These are phyloP conservation scores for Campoletis raptor DNA, from an alignment of 2,888 invertebrate species.

Conservation along the genomic window DNA sequence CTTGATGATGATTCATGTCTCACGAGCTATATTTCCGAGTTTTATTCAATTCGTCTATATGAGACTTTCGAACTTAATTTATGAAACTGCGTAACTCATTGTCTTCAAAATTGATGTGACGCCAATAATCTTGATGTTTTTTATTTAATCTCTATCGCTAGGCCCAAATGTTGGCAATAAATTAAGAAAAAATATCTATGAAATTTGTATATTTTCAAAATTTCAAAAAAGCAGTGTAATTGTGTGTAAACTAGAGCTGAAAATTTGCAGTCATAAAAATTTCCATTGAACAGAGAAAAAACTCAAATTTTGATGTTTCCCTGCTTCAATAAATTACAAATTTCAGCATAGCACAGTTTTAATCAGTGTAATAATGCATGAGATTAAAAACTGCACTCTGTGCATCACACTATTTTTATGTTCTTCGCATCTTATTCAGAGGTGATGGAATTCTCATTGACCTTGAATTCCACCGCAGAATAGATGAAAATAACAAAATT, in stretches of 20 bases:
- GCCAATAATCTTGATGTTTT: neutral
- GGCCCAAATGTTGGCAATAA: too few species aligned
- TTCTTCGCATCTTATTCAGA: conserved; percentile 20
- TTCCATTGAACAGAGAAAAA: neutral
- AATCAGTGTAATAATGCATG: neutral
- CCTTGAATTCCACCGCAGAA: neutral
- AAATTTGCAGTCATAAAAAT: neutral
- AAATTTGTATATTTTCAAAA: too few species aligned
- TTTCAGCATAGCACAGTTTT: neutral
- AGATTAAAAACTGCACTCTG: conserved; percentile 6
- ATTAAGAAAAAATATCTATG: too few species aligned
- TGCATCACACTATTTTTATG: conserved; percentile 17
- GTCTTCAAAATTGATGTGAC: neutral
- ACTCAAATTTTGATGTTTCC: neutral
- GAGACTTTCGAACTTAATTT: neutral
- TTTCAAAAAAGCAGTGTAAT: neutral
- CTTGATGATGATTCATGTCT: neutral
- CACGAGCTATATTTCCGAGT: neutral
- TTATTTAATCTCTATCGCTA: too few species aligned
- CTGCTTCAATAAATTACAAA: neutral
- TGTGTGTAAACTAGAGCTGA: neutral
- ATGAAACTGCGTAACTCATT: neutral
- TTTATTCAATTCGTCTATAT: neutral
- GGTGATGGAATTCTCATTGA: conserved; percentile 23
- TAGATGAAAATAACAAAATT: neutral